These are phyloP conservation scores for Drusus annulatus DNA, from an alignment of 1,140 invertebrate genomes.

Conservation along the genomic window DNA sequence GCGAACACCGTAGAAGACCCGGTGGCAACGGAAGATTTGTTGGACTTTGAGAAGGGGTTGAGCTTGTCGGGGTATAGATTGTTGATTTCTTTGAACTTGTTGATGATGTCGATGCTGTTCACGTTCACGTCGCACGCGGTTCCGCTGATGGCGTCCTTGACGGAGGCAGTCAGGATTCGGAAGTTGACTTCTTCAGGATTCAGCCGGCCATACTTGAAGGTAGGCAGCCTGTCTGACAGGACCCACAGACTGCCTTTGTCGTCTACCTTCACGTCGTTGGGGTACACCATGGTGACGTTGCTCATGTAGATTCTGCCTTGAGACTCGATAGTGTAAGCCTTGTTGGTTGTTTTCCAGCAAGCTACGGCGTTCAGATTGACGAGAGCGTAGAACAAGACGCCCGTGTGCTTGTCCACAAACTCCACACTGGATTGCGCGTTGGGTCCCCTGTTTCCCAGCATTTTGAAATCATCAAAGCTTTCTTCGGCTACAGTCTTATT, in stretches of 20 bases:
- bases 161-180: constrained; percentile 78
- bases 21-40: constrained; percentile 27
- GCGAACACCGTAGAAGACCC: constrained; percentile 56
- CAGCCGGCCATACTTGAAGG: constrained; percentile 79
- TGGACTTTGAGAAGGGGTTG: neutral
- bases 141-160: constrained; percentile 77
- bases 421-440: constrained; percentile 83
- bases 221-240: constrained; percentile 79
- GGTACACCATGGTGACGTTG: constrained; percentile 81
- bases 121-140: constrained; percentile 77
- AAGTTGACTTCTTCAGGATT: constrained; percentile 80
- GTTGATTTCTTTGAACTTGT: constrained; percentile 63
- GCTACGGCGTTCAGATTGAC: constrained; percentile 83
- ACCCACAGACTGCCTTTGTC: constrained; percentile 81
- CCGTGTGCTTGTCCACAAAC: constrained; percentile 79
- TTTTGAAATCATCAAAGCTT: constrained; percentile 77
- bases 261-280: constrained; percentile 85
- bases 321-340: constrained; percentile 75
- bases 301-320: constrained; percentile 81
- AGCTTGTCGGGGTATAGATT: neutral
- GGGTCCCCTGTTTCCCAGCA: constrained; percentile 78
- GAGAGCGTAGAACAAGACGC: constrained; percentile 83
- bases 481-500: constrained; percentile 71
- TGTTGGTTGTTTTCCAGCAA: constrained; percentile 82
- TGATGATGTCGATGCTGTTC: constrained; percentile 68